Evolutionary conservation across 2,797 vertebrate genomes (phyloP), one percentile per base, ranked within the genome.

Genomic region (Sciaenops ocellatus): DNA sequence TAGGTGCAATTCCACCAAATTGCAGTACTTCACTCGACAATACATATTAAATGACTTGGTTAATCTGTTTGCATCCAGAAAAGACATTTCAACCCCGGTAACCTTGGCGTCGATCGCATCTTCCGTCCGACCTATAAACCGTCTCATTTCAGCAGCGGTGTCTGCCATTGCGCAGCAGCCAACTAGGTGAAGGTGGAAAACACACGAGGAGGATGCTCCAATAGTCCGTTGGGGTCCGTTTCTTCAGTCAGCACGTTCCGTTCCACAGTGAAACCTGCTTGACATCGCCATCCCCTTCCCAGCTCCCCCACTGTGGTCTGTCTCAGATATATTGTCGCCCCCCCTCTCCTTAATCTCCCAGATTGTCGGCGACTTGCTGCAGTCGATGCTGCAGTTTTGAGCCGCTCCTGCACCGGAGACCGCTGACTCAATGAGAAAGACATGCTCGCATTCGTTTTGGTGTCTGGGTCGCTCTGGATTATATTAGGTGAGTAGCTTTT

Each of bases 381-480:
- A 94, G 93, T 95, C 87, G 78, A 80, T 91, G 93, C 94, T 93
- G 94, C 94, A 92, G 93, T 91, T 90, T 41, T 89, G 88, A 91
- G 83, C 82, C 90, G 87, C 84, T 90, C 83, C 87, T 89, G 89
- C 88, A 56, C 90, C 85, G 85, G 86, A 38, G 69, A 87, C 92
- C 90, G 84, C 91, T 85, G 92, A 94, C 87, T 94, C 91, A 72
- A 95, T 95, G 94, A 94, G 81, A 93, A 87, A 95, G 95, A 94
- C 87, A 96, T 96, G 95, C 94, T 96, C 87, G 94, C 94, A 80
- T 96, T 96, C 89, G 93, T 96, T 52, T 73, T 96, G 92, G 93
- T 96, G 73, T 95, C 95, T 90, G 95, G 95, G 67, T 95, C 94
- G 88, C 93, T 96, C 79, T 96, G 95, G 95, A 95, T 96, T 87